Base-by-base conservation (phyloP, 1,140 invertebrate genomes). In the Halictus rubicundus region DNA sequence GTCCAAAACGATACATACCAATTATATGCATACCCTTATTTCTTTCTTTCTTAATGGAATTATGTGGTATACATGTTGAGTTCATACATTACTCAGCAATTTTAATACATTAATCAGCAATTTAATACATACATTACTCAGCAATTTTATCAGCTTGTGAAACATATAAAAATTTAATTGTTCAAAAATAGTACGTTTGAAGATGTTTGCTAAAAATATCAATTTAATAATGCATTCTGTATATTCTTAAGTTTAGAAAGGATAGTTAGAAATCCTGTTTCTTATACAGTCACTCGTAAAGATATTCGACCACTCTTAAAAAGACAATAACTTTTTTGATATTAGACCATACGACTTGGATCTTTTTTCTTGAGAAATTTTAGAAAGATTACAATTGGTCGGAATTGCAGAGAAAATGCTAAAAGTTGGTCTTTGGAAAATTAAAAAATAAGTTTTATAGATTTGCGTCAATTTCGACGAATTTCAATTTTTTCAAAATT, bases 1-100 rank as follows among this genome's bases (percentile, higher is more conserved):
- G 91, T 93, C 90, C 92, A 92, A 92, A 93, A 93, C 86, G 89
- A 90, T 88, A 92, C 77, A 91, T 81, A 89, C 88, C 87, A 88
- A 92, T 92, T 92, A 90, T 87, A 92, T 82, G 71, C 42, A 69
- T 21, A 80, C 52, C 52, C 59, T 82, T 78, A n/a, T 54, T 46
- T 71, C 59, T 68, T 37, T 71, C 27, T 57, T 57, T 57, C 9
- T 57, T 57, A 57, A 63, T 52, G 39, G 49, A 3, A 37, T 69
- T 27, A 74, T 49, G 39, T 76, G 52, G 63, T 78, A 54, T 63
- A 63, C 32, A 49, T 46, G 60, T 63, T 37, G 73, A 10, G 21
- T 19, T 4, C 23, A 77, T n/a, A 63, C 10, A 70, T 10, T 23
- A 46, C 21, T 60, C 59, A 9, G 25, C 66, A 69, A 77, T 61